These are phyloP conservation scores for Triplophysa siluroides DNA, from an alignment of 2,113 vertebrate species.

Conservation along the genomic window DNA sequence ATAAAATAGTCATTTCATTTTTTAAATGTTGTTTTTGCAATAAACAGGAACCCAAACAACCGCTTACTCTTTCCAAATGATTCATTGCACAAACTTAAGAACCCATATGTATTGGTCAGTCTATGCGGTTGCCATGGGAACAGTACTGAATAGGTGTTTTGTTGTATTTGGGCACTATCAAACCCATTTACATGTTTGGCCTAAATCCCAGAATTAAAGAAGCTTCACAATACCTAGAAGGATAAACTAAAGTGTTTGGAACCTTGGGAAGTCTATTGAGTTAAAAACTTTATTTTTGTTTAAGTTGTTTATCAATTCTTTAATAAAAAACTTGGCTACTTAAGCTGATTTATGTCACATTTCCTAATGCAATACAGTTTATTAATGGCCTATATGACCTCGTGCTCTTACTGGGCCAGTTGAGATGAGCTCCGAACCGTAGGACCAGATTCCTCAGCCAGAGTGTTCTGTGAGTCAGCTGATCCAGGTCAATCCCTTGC, in stretches of 20 bases:
- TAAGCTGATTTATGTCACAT: too few relatives aligned
- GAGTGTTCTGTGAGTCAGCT: slow-evolving; percentile 79
- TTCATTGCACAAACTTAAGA: neutral
- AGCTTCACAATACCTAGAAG: neutral
- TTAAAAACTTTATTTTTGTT: neutral
- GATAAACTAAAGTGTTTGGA: neutral
- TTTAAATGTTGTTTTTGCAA: neutral
- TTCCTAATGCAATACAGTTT: too few relatives aligned
- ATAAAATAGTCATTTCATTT: too few relatives aligned
- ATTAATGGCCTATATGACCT: too few relatives aligned
- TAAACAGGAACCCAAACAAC: neutral
- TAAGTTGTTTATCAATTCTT: too few relatives aligned
- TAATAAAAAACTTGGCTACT: too few relatives aligned
- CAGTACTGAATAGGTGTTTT: slow-evolving; percentile 2
- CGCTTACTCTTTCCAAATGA: neutral
- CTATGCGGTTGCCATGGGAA: neutral
- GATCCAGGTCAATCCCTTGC: slow-evolving; percentile 74
- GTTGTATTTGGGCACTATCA: neutral
- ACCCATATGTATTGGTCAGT: neutral
- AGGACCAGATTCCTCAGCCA: slow-evolving; percentile 84
- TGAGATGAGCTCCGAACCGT: slow-evolving; percentile 80
- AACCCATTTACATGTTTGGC: slow-evolving; percentile 19
- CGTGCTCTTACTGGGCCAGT: slow-evolving; percentile 81
- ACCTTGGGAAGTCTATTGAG: neutral
- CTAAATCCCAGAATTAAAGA: neutral